Evolutionary conservation across 1,140 invertebrate species (phyloP).

Genomic region (Drosophila bocqueti): DNA sequence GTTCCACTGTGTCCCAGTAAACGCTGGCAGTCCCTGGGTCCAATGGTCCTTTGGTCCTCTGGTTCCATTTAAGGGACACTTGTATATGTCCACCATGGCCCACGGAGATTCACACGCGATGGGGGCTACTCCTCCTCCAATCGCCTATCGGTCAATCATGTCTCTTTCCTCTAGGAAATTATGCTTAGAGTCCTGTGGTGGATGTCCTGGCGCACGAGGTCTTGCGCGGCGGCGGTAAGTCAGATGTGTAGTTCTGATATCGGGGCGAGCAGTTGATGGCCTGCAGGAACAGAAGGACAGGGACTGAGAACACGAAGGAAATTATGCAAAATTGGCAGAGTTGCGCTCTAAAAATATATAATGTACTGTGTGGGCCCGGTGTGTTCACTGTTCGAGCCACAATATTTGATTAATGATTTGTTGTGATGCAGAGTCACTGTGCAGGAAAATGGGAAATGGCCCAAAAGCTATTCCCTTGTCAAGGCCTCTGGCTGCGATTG

Average conservation of each 20-base stretch:
- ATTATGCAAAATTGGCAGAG: conserved; percentile 41
- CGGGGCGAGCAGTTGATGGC: conserved; percentile 76
- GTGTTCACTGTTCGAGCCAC: conserved; percentile 45
- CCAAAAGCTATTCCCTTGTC: conserved; percentile 54
- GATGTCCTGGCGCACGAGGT: conserved; percentile 79
- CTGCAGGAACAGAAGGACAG: conserved; percentile 52
- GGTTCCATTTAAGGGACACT: conserved; percentile 40
- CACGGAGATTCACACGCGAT: conserved; percentile 6
- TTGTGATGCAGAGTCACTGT: conserved; percentile 42
- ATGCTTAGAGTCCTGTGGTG: conserved; percentile 70
- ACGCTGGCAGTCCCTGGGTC: conserved; percentile 19
- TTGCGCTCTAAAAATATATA: conserved; percentile 56
- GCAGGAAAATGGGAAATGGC: conserved; percentile 12
- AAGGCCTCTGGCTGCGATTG: conserved; percentile 41
- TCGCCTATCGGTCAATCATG: conserved; percentile 46
- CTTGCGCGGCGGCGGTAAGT: conserved; percentile 80
- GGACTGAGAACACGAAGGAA: conserved; percentile 25
- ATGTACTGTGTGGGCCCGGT: conserved; percentile 40
- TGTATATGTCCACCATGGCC: conserved; percentile 4
- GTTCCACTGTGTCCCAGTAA: not conserved
- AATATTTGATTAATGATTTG: conserved; percentile 79
- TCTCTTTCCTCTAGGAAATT: conserved; percentile 2
- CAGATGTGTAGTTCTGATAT: conserved; percentile 80
- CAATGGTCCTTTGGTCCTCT: conserved; percentile 14
- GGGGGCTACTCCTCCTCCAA: not conserved